These are phyloP conservation scores for Sycophila sp. DNA, from an alignment of 1,140 invertebrate species.

Conservation along the genomic window DNA sequence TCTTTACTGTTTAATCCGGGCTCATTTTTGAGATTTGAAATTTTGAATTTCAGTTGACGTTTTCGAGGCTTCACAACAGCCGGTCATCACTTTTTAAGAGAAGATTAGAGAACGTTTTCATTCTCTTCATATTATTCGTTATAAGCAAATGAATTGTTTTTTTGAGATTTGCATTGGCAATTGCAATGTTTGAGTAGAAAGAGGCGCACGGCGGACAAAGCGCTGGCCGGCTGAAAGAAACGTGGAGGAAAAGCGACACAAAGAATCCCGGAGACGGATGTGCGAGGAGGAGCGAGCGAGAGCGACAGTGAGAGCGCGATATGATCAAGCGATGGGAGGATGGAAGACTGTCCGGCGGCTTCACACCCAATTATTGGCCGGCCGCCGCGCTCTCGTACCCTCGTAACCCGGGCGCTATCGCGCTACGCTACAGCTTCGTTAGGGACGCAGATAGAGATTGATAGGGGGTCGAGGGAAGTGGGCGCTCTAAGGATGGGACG, in stretches of 20 bases:
- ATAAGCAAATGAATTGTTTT: too few relatives aligned
- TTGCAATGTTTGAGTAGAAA: neutral
- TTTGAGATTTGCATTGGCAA: too few relatives aligned
- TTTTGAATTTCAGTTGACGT: too few relatives aligned
- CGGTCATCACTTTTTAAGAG: too few relatives aligned
- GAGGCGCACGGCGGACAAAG: conserved; percentile 12
- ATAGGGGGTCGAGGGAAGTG: neutral
- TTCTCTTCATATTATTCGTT: too few relatives aligned
- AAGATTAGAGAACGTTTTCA: too few relatives aligned
- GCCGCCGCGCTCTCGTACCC: conserved; percentile 9
- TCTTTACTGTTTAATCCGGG: too few relatives aligned
- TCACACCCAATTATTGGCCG: conserved; percentile 48
- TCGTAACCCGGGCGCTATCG: conserved; percentile 12
- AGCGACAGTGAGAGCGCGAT: conserved; percentile 31
- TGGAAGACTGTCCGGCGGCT: conserved; percentile 23
- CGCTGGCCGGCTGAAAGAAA: neutral
- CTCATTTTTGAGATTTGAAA: too few relatives aligned
- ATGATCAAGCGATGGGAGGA: conserved; percentile 30
- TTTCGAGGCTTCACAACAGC: too few relatives aligned
- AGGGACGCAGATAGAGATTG: conserved; percentile 22
- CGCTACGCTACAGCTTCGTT: conserved; percentile 43
- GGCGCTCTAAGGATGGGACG: conserved; percentile 33
- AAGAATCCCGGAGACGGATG: conserved; percentile 7
- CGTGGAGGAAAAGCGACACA: neutral
- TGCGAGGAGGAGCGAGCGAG: too few relatives aligned